phyloP scores from a whole-genome alignment of 2,113 vertebrate species.

The Coracopsis vasa region DNA sequence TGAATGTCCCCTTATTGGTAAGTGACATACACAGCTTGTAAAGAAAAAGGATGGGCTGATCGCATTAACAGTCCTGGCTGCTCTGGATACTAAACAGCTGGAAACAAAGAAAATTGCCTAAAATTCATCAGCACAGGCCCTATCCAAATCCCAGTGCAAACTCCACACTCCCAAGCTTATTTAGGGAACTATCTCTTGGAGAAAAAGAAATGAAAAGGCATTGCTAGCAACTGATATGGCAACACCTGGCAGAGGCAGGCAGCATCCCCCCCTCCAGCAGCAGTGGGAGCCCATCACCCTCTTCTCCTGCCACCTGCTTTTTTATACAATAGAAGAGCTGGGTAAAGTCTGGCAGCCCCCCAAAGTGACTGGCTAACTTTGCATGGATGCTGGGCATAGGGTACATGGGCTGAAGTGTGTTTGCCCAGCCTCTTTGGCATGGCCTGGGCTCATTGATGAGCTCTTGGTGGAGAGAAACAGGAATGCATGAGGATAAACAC shows the following conservation, averaged over 20 bases:
- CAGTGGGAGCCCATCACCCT: not conserved
- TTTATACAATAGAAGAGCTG: not conserved
- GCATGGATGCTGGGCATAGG: not conserved
- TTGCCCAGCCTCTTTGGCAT: not conserved
- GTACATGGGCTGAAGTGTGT: not conserved
- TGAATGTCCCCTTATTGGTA: not conserved
- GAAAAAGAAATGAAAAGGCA: not conserved
- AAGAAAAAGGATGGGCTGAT: not conserved
- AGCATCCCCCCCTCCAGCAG: not conserved
- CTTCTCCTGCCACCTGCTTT: not conserved
- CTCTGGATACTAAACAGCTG: not conserved
- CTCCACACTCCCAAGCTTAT: not conserved
- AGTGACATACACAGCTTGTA: not conserved
- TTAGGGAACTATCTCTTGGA: not conserved
- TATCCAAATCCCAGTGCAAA: not conserved
- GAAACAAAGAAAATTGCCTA: not conserved
- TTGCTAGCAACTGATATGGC: not conserved
- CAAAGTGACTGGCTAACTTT: not conserved
- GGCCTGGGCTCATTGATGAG: not conserved
- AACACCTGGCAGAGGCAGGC: not conserved
- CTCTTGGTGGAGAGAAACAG: not conserved
- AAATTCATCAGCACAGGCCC: not conserved
- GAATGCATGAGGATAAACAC: not conserved
- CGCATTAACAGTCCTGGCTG: not conserved
- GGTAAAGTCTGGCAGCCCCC: accelerated